Conservation (phyloP, 2,888 invertebrate genomes). For the Lymantria dispar region DNA sequence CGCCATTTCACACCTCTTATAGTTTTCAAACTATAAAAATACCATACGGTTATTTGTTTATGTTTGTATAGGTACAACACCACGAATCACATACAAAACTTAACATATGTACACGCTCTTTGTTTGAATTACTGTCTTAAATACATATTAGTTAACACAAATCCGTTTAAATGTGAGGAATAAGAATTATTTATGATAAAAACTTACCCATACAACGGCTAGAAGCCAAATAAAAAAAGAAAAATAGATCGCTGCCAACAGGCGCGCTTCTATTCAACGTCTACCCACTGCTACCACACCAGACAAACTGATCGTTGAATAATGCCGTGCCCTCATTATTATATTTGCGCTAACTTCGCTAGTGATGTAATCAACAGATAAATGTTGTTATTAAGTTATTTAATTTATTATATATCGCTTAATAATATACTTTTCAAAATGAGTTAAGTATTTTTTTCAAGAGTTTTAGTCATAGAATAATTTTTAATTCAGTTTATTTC, state of each 20-base stretch:
- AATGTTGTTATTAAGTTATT: slow-evolving; percentile 10
- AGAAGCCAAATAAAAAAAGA: slow-evolving; percentile 83
- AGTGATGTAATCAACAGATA: slow-evolving; percentile 30
- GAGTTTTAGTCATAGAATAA: too few species aligned
- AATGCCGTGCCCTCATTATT: slow-evolving; percentile 53
- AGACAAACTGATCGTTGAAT: slow-evolving; percentile 71
- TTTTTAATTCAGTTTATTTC: too few species aligned
- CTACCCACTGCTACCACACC: slow-evolving; percentile 52
- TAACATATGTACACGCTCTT: slow-evolving; percentile 17
- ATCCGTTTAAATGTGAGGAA: slow-evolving; percentile 1
- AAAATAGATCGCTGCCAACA: slow-evolving; percentile 67
- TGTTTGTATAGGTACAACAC: slow-evolving; percentile 17
- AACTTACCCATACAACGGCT: slow-evolving; percentile 83
- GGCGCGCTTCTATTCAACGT: slow-evolving; percentile 67
- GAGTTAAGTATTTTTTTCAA: not conserved
- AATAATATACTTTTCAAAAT: not conserved
- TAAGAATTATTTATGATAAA: slow-evolving; percentile 20
- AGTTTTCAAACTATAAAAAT: slow-evolving; percentile 10
- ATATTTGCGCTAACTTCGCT: slow-evolving; percentile 46
- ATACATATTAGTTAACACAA: slow-evolving; percentile 4
- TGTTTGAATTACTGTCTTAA: slow-evolving; percentile 11
- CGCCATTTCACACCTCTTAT: too few species aligned
- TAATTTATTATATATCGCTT: slow-evolving; percentile 3
- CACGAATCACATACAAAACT: slow-evolving; percentile 7
- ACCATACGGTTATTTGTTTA: slow-evolving; percentile 27